Conservation (phyloP, 92 coral and sea anemone genomes). For the Blastomussa wellsi region DNA sequence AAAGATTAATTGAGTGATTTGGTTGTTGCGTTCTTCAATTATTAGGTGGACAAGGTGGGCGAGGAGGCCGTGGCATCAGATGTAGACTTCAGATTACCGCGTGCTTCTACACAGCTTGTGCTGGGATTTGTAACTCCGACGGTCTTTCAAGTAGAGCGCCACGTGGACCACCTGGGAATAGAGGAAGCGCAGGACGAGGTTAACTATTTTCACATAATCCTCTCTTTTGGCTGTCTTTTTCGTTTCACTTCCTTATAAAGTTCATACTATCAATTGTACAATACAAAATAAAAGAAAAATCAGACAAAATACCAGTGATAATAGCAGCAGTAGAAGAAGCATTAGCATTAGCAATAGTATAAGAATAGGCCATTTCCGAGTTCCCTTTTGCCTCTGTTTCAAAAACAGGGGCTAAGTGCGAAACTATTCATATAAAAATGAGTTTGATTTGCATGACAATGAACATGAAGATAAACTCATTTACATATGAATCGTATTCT, state of each 20-base stretch:
- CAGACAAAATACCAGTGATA: no score
- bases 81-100: background rate
- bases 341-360: no score
- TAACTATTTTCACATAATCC: background rate
- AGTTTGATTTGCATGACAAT: no score
- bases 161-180: background rate
- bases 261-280: background rate
- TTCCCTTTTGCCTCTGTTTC: no score
- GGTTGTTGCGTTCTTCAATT: background rate
- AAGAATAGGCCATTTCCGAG: no score
- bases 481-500: no score
- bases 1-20: background rate
- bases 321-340: no score
- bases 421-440: no score
- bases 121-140: background rate
- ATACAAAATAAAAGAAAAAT: background rate
- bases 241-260: no score
- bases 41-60: background rate
- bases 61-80: background rate
- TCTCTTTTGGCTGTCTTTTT: background rate
- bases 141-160: background rate
- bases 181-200: background rate
- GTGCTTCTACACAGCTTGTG: background rate
- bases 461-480: no score
- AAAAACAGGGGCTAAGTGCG: no score